Evolutionary conservation across 1,140 invertebrate species (phyloP), one percentile per base, ranked within the genome.

Genomic region (Orchesella cincta): DNA sequence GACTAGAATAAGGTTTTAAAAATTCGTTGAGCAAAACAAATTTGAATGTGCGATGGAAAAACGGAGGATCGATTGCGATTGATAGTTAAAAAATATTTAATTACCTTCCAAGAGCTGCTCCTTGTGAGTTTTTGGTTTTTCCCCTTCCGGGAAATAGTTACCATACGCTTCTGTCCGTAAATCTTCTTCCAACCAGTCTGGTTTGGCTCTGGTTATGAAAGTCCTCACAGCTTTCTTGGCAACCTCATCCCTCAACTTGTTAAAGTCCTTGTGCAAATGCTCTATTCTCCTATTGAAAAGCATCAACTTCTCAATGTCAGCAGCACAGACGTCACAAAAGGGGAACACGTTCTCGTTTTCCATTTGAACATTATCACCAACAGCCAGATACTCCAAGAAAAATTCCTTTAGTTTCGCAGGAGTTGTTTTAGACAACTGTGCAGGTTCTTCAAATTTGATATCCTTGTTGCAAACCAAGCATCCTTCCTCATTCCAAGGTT

Each of bases 171-270:
- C 79, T 31, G 73, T 46, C 26, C 29, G 14, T 14, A 46, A 16
- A 51, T 76, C 64, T 20, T 80, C 79, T 36, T 76, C 76, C 18
- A 75, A 14, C 26, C 72, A 71, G 16, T 80, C 76, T 29, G 79
- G 79, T 34, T 67, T 72, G 1, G 73, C 71, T 29, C 79, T 74
- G 5, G 51, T 51, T 29, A 80, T 23, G 75, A 51, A 80, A 2
- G 79, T 80, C 54, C 76, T 77, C 23, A 80, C 74, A 76, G 76
- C 73, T 54, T 78, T 80, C 33, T 70, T 72, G 5, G 79, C 79
- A 46, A 80, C 26, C 31, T n/a, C 64, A 54, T 80, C 79, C 29
- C 79, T 71, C 20, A 77, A 34, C 52, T 78, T 80, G 36, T 80
- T 76, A 54, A 80, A 80, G 35, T 80, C 76, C 29, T 62, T 73